Evolutionary conservation across 1,140 invertebrate species (phyloP).

Genomic region (Lepidurus couesii): DNA sequence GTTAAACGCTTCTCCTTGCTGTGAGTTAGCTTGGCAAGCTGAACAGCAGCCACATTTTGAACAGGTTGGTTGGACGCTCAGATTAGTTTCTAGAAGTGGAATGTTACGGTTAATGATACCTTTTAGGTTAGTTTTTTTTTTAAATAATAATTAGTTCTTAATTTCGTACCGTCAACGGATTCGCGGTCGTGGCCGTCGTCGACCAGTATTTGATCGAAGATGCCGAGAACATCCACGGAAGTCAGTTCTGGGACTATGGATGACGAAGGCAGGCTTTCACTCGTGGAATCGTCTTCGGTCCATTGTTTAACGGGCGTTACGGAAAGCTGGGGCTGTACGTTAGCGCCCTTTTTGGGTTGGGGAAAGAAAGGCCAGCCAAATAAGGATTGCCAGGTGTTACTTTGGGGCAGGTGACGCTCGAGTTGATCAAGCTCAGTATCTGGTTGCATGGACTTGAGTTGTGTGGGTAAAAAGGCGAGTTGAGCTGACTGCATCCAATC

Average conservation of each 20-base stretch:
- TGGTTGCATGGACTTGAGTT: not conserved
- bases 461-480: not conserved
- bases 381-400: slow-evolving; percentile 9
- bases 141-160: not conserved
- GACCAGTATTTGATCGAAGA: not conserved
- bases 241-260: not conserved
- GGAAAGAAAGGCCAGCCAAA: not conserved
- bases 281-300: not conserved
- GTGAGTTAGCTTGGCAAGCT: not conserved
- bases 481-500: not conserved
- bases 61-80: not conserved
- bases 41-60: not conserved
- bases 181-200: not conserved
- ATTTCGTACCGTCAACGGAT: not conserved
- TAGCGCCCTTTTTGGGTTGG: not conserved
- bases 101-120: not conserved
- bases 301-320: not conserved
- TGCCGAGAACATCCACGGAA: not conserved
- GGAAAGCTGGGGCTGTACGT: not conserved
- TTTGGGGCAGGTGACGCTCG: not conserved
- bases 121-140: not conserved
- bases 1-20: not conserved
- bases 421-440: not conserved
- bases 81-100: not conserved
- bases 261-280: not conserved